Conservation (phyloP, 2,113 vertebrate species). For the Paratilapia polleni region DNA sequence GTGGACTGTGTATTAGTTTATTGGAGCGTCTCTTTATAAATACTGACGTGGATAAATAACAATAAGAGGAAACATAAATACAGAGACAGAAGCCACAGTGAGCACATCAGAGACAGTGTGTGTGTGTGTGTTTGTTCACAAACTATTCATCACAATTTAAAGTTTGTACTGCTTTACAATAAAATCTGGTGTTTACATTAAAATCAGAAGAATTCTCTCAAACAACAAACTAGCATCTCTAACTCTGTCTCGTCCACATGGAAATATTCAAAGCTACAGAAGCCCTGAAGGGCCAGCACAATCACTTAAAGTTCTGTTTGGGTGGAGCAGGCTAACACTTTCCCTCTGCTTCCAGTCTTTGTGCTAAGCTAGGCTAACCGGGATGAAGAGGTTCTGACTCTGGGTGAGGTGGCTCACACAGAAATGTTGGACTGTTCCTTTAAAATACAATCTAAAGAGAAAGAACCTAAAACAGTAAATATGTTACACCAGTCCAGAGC, state of each 20-base stretch:
- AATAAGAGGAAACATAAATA: conserved; percentile 43
- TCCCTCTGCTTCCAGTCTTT: conserved; percentile 9
- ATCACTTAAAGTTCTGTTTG: neutral
- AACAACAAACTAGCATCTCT: conserved; percentile 55
- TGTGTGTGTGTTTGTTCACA: conserved; percentile 28
- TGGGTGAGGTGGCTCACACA: neutral
- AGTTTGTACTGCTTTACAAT: conserved; percentile 55
- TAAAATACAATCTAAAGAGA: conserved; percentile 16
- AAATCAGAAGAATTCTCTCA: conserved; percentile 50
- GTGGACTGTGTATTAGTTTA: conserved; percentile 48
- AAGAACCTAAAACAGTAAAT: neutral
- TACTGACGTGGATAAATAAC: conserved; percentile 62
- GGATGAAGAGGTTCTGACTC: neutral
- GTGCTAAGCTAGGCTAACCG: conserved; percentile 49
- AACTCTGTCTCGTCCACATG: conserved; percentile 10
- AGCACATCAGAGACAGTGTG: conserved; percentile 22
- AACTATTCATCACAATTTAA: conserved; percentile 55
- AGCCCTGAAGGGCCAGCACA: conserved; percentile 31
- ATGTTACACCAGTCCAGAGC: neutral
- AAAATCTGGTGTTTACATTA: conserved; percentile 62
- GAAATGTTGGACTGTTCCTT: conserved; percentile 2
- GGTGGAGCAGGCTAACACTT: conserved; percentile 18
- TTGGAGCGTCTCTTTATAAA: conserved; percentile 61
- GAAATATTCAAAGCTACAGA: conserved; percentile 23
- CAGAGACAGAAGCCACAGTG: conserved; percentile 54